Evolutionary conservation across 2,113 vertebrate species (phyloP).

Genomic region (Heloderma charlesbogerti): DNA sequence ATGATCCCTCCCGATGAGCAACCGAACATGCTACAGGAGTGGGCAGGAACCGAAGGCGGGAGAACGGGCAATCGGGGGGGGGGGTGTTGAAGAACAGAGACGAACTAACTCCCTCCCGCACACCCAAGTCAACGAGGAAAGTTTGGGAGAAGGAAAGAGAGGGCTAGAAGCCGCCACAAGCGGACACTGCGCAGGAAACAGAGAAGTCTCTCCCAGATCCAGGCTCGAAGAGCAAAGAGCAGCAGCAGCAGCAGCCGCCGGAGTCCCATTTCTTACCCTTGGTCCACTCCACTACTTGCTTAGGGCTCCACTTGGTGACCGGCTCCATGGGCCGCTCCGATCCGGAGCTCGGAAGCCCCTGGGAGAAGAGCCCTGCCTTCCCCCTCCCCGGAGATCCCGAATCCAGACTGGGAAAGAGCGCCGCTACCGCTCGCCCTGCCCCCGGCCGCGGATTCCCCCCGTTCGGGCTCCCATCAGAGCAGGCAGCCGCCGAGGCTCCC

Average conservation of each 20-base stretch:
- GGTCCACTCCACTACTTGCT: slow-evolving; percentile 84
- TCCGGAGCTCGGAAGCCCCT: not conserved
- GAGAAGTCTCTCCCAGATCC: not conserved
- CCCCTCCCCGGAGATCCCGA: not conserved
- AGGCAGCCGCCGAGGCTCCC: not conserved
- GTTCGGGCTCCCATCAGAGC: not conserved
- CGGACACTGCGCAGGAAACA: not conserved
- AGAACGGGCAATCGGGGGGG: not conserved
- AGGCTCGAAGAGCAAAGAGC: not conserved
- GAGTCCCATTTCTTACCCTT: slow-evolving; percentile 68
- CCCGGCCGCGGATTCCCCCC: not conserved
- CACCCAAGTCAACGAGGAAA: not conserved
- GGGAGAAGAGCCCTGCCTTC: not conserved
- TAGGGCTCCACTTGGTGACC: slow-evolving; percentile 81
- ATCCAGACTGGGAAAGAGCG: not conserved
- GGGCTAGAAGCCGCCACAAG: not conserved
- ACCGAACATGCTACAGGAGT: not conserved
- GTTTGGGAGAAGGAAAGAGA: not conserved
- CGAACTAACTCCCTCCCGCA: not conserved
- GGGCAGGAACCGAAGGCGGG: not conserved
- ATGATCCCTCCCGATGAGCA: not conserved
- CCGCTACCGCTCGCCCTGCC: slow-evolving; percentile 15
- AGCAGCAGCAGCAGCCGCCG: not conserved
- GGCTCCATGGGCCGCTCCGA: slow-evolving; percentile 74
- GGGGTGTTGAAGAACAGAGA: no score